Conservation (phyloP, 2,113 vertebrate species). For the Misgurnus anguillicaudatus region DNA sequence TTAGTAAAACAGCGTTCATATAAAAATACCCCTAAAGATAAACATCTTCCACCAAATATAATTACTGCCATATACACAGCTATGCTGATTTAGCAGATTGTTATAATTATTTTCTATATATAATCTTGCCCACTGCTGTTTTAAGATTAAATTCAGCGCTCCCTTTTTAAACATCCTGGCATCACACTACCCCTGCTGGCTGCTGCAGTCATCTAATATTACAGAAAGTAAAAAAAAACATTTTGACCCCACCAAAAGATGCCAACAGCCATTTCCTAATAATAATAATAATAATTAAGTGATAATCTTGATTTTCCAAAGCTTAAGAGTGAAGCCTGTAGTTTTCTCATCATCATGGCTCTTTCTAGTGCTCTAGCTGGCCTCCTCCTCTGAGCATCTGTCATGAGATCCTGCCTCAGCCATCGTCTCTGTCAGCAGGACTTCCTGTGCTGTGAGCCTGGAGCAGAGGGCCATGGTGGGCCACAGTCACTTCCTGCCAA, state of each 20-base stretch:
- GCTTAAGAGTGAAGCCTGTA: conserved; percentile 20
- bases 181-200: background rate
- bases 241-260: background rate
- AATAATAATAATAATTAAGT: background rate
- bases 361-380: conserved; percentile 43
- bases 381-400: conserved; percentile 54
- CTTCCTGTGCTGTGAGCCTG: conserved; percentile 55
- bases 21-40: conserved; percentile 6
- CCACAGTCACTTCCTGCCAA: conserved; percentile 53
- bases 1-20: background rate
- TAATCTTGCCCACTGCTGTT: conserved; percentile 8
- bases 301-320: background rate
- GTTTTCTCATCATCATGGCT: conserved; percentile 32
- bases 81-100: conserved; percentile 22
- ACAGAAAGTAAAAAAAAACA: background rate
- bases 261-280: background rate
- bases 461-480: conserved; percentile 57
- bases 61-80: background rate
- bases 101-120: conserved; percentile 30
- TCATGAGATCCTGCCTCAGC: conserved; percentile 55
- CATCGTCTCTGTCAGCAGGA: conserved; percentile 57
- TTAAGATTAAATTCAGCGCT: background rate
- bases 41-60: conserved; percentile 7
- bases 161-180: background rate
- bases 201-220: background rate